Percentiles rank a stretch among this genome's conserved stretches.
These are phyloP conservation scores for Prunella strophiata DNA, from an alignment of 2,797 vertebrate genomes.

Conservation along the genomic window DNA sequence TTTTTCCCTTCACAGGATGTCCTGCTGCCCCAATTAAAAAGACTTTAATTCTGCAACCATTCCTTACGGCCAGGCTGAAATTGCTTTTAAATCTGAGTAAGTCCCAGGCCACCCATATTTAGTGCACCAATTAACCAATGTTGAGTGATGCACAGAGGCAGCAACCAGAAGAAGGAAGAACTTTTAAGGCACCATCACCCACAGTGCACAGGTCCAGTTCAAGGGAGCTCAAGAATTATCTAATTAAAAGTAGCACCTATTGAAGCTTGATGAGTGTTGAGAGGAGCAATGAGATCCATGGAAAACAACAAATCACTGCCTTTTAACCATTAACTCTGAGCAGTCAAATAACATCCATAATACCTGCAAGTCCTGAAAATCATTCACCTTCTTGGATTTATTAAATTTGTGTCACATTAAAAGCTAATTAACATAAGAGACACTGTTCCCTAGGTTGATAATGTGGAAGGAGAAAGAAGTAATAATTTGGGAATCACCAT, in stretches of 20 bases:
- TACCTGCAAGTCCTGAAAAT: neutral
- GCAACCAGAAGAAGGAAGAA: neutral
- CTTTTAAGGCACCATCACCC: neutral
- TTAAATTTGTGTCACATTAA: neutral
- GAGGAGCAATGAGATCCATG: neutral
- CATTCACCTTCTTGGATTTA: neutral
- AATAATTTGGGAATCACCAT: neutral
- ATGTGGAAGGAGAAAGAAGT: neutral
- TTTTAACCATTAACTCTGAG: neutral
- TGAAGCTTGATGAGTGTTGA: neutral
- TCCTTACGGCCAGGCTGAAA: neutral
- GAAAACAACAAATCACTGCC: neutral
- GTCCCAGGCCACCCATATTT: conserved; percentile 30
- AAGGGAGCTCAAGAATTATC: neutral
- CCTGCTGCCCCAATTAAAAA: conserved; percentile 50
- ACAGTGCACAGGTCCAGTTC: accelerated
- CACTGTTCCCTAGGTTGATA: neutral
- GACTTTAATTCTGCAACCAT: neutral
- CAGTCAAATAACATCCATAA: neutral
- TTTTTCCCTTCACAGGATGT: neutral
- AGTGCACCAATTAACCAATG: neutral
- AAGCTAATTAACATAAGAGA: neutral
- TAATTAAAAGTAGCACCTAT: neutral
- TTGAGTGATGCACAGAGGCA: neutral
- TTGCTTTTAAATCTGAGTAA: conserved; percentile 15